Conservation (phyloP, 2,113 vertebrate genomes). For the Syngnathus typhle region DNA sequence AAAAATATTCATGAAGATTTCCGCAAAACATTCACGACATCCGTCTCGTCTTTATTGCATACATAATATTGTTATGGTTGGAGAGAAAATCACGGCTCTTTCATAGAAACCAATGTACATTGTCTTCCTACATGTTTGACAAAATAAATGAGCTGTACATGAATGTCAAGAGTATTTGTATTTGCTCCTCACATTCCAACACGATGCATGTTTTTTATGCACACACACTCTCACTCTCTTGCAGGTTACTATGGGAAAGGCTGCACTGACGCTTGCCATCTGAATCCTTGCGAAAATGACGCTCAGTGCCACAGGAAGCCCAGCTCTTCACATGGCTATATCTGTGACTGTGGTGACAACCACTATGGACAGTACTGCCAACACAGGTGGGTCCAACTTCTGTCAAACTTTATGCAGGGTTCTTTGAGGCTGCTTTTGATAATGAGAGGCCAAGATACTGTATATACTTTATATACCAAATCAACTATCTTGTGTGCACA, state of each 20-base stretch:
- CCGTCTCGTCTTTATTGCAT: neutral
- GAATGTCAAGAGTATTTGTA: neutral
- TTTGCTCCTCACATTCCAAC: neutral
- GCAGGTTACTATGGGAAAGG: constrained; percentile 86
- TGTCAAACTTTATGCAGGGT: neutral
- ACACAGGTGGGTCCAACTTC: constrained; percentile 74
- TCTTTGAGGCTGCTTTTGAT: neutral
- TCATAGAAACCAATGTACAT: neutral
- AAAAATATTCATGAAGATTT: constrained; percentile 1
- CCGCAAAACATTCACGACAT: neutral
- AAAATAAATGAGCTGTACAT: neutral
- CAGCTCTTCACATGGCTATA: constrained; percentile 81
- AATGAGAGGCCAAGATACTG: no score
- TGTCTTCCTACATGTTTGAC: neutral
- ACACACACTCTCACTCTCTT: neutral
- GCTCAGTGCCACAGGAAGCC: constrained; percentile 84
- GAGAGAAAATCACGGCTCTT: neutral
- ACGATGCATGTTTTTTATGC: neutral
- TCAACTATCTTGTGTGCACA: constrained; percentile 10
- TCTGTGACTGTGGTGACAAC: constrained; percentile 84
- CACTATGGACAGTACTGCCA: constrained; percentile 96
- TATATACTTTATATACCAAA: neutral
- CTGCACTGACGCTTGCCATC: constrained; percentile 85
- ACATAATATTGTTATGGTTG: neutral
- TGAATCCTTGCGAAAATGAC: constrained; percentile 96